Evolutionary conservation across 2,113 vertebrate species (phyloP).

Genomic region (Gopherus evgoodei): DNA sequence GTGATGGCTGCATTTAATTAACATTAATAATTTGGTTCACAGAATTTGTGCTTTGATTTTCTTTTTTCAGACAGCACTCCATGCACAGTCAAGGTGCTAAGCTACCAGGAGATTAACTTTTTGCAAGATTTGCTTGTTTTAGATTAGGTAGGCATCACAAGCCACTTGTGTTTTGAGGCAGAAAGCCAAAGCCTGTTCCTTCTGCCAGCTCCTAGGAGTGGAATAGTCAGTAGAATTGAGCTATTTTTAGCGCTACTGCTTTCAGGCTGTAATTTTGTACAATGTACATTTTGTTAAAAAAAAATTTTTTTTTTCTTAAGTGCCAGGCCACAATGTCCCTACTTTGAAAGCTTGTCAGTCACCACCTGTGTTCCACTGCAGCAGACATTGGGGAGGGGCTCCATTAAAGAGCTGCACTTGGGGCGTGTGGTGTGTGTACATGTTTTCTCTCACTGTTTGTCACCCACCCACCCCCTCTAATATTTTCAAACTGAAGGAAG

Average conservation of each 20-base stretch:
- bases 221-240: conserved; percentile 9
- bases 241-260: conserved; percentile 39
- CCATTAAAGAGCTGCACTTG: conserved; percentile 2
- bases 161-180: neutral
- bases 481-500: neutral
- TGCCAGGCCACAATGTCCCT: conserved; percentile 43
- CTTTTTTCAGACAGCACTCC: neutral
- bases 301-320: conserved; percentile 16
- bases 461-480: neutral
- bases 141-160: conserved; percentile 25
- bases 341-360: conserved; percentile 48
- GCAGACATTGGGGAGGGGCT: conserved; percentile 5
- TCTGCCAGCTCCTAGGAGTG: neutral
- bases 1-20: conserved; percentile 17
- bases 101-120: conserved; percentile 42
- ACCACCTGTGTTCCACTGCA: conserved; percentile 4
- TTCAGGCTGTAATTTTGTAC: conserved; percentile 14
- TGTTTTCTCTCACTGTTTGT: no score
- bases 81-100: conserved; percentile 18
- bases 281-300: neutral
- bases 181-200: conserved; percentile 16
- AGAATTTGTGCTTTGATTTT: conserved; percentile 21
- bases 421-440: neutral
- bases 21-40: neutral
- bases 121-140: conserved; percentile 23